These are phyloP conservation scores for Chionis minor DNA, from an alignment of 2,113 vertebrate species.

Conservation along the genomic window DNA sequence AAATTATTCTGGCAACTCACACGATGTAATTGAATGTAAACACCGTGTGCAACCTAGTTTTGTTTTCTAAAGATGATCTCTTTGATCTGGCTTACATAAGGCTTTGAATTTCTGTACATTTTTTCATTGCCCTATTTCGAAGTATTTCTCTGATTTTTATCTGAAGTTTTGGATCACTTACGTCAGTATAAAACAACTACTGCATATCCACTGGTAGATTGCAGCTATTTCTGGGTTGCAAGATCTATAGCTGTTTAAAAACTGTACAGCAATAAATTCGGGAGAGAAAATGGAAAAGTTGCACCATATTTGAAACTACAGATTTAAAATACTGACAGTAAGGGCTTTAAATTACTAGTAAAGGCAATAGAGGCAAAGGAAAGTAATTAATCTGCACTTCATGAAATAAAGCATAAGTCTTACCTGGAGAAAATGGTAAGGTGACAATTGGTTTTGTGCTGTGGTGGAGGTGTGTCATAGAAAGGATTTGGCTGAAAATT, in stretches of 20 bases:
- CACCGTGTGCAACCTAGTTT: neutral
- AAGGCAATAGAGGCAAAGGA: neutral
- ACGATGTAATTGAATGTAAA: neutral
- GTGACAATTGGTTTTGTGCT: neutral
- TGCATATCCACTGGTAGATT: neutral
- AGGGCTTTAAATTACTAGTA: neutral
- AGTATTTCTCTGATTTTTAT: neutral
- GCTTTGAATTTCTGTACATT: neutral
- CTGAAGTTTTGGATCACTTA: neutral
- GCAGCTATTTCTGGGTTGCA: neutral
- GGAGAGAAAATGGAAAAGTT: neutral
- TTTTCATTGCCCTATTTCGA: neutral
- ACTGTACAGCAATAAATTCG: neutral
- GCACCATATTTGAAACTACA: neutral
- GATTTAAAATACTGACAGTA: neutral
- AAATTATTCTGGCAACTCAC: neutral
- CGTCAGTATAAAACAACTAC: neutral
- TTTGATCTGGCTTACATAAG: slow-evolving; percentile 23
- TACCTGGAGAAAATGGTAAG: neutral
- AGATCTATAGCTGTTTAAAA: neutral
- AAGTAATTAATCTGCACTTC: neutral
- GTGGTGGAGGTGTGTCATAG: neutral
- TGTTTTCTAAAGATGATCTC: neutral
- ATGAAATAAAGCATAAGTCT: neutral
- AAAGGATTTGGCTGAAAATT: neutral